A percentile compares a stretch with the other conserved stretches of the same genome.
Conservation (phyloP, 2,113 vertebrate species). For the Mormoops blainvillei region DNA sequence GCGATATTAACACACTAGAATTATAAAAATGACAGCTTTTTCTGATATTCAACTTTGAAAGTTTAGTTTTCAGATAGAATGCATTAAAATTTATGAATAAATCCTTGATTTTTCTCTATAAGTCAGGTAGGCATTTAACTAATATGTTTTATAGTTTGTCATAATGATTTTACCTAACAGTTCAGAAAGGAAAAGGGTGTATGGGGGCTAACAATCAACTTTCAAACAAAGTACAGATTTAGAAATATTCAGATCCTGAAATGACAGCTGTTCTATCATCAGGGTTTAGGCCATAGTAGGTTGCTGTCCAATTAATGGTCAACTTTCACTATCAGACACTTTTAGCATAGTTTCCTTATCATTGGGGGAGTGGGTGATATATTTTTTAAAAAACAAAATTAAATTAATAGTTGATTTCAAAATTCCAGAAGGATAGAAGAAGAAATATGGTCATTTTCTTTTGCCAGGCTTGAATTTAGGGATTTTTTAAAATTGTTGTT, state of each 20-base stretch:
- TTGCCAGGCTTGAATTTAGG: background rate
- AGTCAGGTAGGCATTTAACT: background rate
- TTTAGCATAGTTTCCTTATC: background rate
- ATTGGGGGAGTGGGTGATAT: background rate
- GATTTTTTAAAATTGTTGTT: too few species aligned
- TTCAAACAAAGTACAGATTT: background rate
- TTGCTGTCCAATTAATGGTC: background rate
- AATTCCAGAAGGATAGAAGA: background rate
- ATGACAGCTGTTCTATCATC: background rate
- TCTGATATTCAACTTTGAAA: background rate
- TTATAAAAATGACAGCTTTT: background rate
- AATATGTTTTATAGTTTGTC: background rate
- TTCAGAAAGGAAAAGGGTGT: background rate
- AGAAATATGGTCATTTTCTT: background rate
- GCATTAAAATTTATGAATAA: slow-evolving; percentile 10
- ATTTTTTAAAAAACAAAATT: background rate
- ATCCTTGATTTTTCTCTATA: background rate
- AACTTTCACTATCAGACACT: background rate
- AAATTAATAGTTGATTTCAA: slow-evolving; percentile 1
- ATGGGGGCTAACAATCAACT: background rate
- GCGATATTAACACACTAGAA: background rate
- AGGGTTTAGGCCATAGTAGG: background rate
- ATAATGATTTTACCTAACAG: background rate
- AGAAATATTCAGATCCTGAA: background rate
- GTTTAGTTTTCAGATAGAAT: background rate